Conservation (phyloP, 2,797 vertebrate species). For the Staurois parvus region DNA sequence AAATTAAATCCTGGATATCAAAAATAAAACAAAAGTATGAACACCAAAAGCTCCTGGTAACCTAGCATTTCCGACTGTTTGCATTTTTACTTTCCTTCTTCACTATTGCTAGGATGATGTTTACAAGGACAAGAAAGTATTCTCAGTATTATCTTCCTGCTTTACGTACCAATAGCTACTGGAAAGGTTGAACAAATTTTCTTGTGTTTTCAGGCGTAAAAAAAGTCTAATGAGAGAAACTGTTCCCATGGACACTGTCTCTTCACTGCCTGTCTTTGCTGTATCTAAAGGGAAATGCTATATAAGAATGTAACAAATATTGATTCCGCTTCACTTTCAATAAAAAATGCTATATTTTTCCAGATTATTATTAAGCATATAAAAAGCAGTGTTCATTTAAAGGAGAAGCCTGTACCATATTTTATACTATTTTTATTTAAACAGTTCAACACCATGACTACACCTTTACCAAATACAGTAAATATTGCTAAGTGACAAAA, state of each 20-base stretch:
- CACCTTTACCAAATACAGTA: no score
- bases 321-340: neutral
- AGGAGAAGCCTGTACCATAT: neutral
- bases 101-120: constrained; percentile 34
- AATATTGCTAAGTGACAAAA: no score
- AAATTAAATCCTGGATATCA: neutral
- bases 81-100: constrained; percentile 16
- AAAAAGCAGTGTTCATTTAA: constrained; percentile 13
- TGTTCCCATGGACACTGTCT: constrained; percentile 59
- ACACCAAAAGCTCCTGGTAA: neutral
- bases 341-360: constrained; percentile 12
- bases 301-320: constrained; percentile 28
- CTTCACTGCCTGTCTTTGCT: constrained; percentile 38
- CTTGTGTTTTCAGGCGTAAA: constrained; percentile 60
- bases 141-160: constrained; percentile 42
- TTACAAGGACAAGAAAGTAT: constrained; percentile 35
- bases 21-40: neutral
- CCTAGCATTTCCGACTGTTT: constrained; percentile 21
- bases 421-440: neutral
- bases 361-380: neutral
- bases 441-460: neutral
- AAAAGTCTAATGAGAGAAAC: constrained; percentile 58
- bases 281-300: constrained; percentile 45
- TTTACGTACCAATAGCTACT: constrained; percentile 50
- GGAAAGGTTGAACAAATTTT: constrained; percentile 58